Evolutionary conservation across 2,888 invertebrate genomes (phyloP).

Genomic region (Thera britannica): DNA sequence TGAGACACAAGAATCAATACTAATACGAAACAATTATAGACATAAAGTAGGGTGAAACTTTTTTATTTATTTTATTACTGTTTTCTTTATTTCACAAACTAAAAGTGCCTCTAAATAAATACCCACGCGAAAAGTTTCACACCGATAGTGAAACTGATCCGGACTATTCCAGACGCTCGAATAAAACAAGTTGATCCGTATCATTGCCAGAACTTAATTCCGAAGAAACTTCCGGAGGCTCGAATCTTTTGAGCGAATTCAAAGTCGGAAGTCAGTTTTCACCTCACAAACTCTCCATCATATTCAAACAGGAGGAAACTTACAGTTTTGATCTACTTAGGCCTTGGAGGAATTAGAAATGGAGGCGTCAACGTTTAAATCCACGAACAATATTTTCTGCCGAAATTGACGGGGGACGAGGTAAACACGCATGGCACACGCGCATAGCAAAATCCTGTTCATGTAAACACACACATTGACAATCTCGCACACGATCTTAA

Average conservation of each 20-base stretch:
- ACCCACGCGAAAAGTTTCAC: conserved; percentile 1
- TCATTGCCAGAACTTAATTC: conserved; percentile 26
- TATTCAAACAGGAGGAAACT: background rate
- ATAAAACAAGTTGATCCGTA: conserved; percentile 33
- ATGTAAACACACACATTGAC: too few relatives aligned
- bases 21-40: too few relatives aligned
- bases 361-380: too few relatives aligned
- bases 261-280: conserved; percentile 31
- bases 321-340: too few relatives aligned
- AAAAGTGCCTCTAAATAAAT: background rate
- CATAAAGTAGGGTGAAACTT: background rate
- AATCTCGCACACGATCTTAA: too few relatives aligned
- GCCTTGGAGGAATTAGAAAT: too few relatives aligned
- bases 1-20: too few relatives aligned
- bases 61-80: background rate
- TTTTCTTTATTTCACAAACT: background rate
- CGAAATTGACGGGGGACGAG: too few relatives aligned
- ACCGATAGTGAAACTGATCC: conserved; percentile 11
- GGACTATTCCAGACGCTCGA: conserved; percentile 7
- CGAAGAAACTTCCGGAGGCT: conserved; percentile 29
- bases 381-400: too few relatives aligned
- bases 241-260: conserved; percentile 34
- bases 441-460: too few relatives aligned
- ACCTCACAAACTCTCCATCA: conserved; percentile 20
- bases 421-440: too few relatives aligned